These are phyloP conservation scores for Latrodectus elegans DNA, from an alignment of 2,888 invertebrate species.

Conservation along the genomic window DNA sequence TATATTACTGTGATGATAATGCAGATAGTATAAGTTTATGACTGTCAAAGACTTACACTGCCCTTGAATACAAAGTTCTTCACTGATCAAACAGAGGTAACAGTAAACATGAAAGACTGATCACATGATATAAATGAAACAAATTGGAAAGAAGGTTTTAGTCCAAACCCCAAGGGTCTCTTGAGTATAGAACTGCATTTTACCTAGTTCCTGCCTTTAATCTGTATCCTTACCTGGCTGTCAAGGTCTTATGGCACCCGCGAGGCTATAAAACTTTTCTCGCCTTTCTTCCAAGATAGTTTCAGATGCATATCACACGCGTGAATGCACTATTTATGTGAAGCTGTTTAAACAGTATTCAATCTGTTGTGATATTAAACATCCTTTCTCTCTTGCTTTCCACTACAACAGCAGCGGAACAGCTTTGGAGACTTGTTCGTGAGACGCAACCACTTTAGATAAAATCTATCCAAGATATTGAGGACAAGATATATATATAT, in stretches of 20 bases:
- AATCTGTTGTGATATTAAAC: slow-evolving; percentile 49
- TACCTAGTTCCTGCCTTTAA: slow-evolving; percentile 28
- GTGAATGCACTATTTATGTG: slow-evolving; percentile 36
- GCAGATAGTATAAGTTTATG: too few species aligned
- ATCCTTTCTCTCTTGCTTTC: slow-evolving; percentile 29
- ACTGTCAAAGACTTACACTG: too few species aligned
- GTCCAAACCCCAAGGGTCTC: slow-evolving; percentile 36
- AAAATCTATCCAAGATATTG: too few species aligned
- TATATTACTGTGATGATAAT: too few species aligned
- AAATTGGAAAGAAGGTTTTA: slow-evolving; percentile 47
- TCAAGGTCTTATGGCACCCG: slow-evolving; percentile 58
- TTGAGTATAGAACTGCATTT: slow-evolving; percentile 28
- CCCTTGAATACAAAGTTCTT: background rate
- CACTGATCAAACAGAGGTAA: background rate
- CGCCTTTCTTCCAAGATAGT: slow-evolving; percentile 49
- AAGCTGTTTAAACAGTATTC: slow-evolving; percentile 44
- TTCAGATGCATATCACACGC: slow-evolving; percentile 37
- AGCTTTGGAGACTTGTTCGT: too few species aligned
- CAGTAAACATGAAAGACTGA: slow-evolving; percentile 36
- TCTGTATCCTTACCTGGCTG: slow-evolving; percentile 54
- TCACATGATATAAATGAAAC: slow-evolving; percentile 44
- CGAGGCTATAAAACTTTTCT: slow-evolving; percentile 59
- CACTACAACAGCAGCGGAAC: background rate
- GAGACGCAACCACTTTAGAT: too few species aligned
- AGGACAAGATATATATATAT: too few species aligned